Percentiles rank a stretch among this genome's conserved stretches.
phyloP scores from a whole-genome alignment of 2,113 vertebrate species.

The Hippotragus niger region DNA sequence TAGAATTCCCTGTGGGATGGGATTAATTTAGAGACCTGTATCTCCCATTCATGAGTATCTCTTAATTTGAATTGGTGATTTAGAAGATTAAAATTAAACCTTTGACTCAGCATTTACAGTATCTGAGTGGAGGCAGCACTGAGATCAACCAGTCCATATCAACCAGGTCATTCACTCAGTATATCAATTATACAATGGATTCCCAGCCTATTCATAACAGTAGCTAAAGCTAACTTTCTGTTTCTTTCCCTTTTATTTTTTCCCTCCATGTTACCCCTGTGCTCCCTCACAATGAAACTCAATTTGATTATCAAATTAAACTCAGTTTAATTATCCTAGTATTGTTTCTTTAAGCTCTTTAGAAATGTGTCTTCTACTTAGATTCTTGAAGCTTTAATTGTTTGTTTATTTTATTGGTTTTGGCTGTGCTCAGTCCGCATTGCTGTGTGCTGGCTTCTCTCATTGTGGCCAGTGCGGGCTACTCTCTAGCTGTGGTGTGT shows the following conservation, averaged over 20 bases:
- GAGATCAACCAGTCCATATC: not conserved
- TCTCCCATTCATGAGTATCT: not conserved
- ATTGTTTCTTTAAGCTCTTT: not conserved
- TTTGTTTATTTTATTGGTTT: not conserved
- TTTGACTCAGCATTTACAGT: not conserved
- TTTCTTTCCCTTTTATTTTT: not conserved
- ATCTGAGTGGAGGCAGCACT: not conserved
- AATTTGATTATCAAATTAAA: not conserved
- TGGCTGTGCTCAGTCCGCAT: not conserved
- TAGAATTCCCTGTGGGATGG: not conserved
- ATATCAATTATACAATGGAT: not conserved
- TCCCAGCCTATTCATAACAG: not conserved
- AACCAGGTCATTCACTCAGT: not conserved
- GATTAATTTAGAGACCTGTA: not conserved
- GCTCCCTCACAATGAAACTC: not conserved
- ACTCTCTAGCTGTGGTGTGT: not conserved
- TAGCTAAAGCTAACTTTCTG: not conserved
- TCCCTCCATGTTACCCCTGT: not conserved
- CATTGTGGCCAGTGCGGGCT: not conserved
- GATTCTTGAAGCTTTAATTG: not conserved
- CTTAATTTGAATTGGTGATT: not conserved
- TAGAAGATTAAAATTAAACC: not conserved
- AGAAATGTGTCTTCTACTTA: not conserved
- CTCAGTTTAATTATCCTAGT: not conserved
- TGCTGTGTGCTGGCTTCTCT: not conserved